Percentiles rank a stretch among this genome's conserved stretches.
Evolutionary conservation across 2,888 invertebrate species (phyloP).

Genomic region (Hedychridium roseum): DNA sequence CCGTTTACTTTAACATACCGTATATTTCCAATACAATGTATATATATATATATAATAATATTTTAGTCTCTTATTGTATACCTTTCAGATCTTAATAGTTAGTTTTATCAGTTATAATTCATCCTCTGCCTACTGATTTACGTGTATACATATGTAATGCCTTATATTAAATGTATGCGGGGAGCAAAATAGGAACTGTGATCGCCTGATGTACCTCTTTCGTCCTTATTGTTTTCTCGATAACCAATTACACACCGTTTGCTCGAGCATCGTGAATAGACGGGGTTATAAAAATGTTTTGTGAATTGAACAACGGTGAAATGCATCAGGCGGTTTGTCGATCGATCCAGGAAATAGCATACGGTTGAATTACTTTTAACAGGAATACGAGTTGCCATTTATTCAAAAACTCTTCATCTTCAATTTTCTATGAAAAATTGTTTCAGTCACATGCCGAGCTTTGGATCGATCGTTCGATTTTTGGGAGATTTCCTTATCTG

Average conservation of each 20-base stretch:
- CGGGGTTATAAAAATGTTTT: no score
- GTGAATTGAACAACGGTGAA: no score
- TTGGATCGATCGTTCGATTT: no score
- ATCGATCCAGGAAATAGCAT: no score
- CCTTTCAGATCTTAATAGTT: no score
- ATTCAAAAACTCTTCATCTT: no score
- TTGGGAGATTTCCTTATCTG: no score
- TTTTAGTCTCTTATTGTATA: constrained; percentile 23
- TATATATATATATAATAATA: constrained; percentile 23
- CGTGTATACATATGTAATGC: constrained; percentile 25
- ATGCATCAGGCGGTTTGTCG: no score
- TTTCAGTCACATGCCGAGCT: background rate
- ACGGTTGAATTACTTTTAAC: no score
- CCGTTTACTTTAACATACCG: constrained; percentile 28
- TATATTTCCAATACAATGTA: constrained; percentile 30
- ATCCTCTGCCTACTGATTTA: no score
- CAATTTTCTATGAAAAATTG: background rate
- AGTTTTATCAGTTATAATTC: no score
- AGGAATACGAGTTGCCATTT: no score
- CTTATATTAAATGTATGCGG: constrained; percentile 34
- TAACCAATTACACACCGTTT: constrained; percentile 3
- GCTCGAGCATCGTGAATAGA: background rate
- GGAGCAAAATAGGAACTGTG: constrained; percentile 60
- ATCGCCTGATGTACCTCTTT: constrained; percentile 54
- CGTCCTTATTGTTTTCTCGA: constrained; percentile 20